Evolutionary conservation across 2,113 vertebrate species (phyloP).

Genomic region (Melanerpes aurifrons): DNA sequence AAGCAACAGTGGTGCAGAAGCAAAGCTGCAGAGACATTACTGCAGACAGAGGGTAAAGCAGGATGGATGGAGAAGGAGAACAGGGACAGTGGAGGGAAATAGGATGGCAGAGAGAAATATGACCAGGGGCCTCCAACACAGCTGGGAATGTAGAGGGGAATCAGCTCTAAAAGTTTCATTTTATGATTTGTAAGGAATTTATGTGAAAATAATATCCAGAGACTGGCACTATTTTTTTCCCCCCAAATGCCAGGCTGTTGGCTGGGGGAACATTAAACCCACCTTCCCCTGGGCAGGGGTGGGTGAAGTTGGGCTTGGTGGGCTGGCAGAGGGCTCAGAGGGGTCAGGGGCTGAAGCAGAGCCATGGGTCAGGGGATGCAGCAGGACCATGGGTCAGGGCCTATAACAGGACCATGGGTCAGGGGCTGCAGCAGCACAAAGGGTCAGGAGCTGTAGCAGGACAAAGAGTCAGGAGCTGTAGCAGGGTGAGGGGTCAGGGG

Average conservation of each 20-base stretch:
- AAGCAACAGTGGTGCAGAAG: fast-evolving
- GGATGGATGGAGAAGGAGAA: neutral
- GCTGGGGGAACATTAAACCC: neutral
- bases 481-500: no score
- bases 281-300: fast-evolving
- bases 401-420: neutral
- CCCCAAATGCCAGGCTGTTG: slow-evolving; percentile 5
- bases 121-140: fast-evolving
- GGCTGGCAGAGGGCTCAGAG: neutral
- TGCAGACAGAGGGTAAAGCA: neutral
- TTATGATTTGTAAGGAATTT: neutral
- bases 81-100: neutral
- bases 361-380: neutral
- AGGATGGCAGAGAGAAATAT: neutral
- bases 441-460: neutral
- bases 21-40: neutral
- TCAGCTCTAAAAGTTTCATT: neutral
- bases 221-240: neutral
- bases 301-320: neutral
- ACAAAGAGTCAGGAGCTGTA: no score
- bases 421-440: no score
- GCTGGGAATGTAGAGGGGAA: neutral
- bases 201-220: neutral
- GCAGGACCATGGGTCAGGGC: neutral
- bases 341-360: neutral